Percentiles rank a stretch among this genome's conserved stretches.
Conservation (phyloP, 2,888 invertebrate species). For the Choreutis nemorana region DNA sequence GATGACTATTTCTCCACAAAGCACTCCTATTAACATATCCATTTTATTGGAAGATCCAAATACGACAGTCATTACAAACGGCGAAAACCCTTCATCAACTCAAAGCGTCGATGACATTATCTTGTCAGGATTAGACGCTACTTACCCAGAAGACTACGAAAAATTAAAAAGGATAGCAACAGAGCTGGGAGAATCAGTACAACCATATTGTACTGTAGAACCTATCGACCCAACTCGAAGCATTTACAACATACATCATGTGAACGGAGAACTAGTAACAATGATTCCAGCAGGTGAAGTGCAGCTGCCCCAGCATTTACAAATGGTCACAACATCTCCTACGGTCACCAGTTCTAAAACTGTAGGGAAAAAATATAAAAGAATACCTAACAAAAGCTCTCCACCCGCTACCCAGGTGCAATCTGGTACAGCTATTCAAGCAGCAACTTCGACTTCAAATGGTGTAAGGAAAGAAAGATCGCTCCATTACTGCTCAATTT, state of each 20-base stretch:
- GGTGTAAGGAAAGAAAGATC: slow-evolving; percentile 86
- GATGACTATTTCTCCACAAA: slow-evolving; percentile 48
- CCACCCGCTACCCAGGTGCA: slow-evolving; percentile 41
- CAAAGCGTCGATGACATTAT: slow-evolving; percentile 75
- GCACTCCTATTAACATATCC: slow-evolving; percentile 50
- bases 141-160: slow-evolving; percentile 82
- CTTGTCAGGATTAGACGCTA: slow-evolving; percentile 72
- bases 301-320: slow-evolving; percentile 56
- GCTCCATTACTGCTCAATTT: slow-evolving; percentile 91
- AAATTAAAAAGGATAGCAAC: slow-evolving; percentile 85
- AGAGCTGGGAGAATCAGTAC: slow-evolving; percentile 80
- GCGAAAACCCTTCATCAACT: slow-evolving; percentile 65
- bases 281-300: slow-evolving; percentile 56
- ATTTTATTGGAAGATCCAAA: slow-evolving; percentile 57
- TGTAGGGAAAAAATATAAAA: slow-evolving; percentile 75
- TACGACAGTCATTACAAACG: slow-evolving; percentile 43
- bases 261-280: slow-evolving; percentile 52
- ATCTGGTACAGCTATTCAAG: slow-evolving; percentile 45
- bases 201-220: slow-evolving; percentile 71
- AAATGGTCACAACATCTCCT: slow-evolving; percentile 67
- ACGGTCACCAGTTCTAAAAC: slow-evolving; percentile 70
- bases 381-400: slow-evolving; percentile 63
- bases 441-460: slow-evolving; percentile 71
- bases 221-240: slow-evolving; percentile 57
- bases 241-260: slow-evolving; percentile 65